phyloP scores from a whole-genome alignment of 1,140 invertebrate species.

The Chymomyza costata region DNA sequence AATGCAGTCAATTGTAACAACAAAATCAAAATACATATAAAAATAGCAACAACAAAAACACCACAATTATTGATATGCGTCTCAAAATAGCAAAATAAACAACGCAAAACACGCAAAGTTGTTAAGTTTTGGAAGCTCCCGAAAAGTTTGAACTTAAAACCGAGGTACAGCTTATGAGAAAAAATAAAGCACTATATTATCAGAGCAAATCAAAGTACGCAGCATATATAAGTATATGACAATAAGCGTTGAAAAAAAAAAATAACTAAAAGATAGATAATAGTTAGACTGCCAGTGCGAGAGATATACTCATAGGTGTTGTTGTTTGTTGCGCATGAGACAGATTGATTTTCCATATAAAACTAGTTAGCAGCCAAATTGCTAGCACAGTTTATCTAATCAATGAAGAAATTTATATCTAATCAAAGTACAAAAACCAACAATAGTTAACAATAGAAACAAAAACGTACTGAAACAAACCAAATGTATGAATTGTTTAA shows the following conservation, averaged over 20 bases:
- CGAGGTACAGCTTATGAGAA: not conserved
- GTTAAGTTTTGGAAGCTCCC: not conserved
- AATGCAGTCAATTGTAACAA: constrained; percentile 41
- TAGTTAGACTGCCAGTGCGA: not conserved
- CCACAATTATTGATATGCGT: too few species aligned
- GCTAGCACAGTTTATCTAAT: constrained; percentile 57
- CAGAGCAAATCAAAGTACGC: constrained; percentile 59
- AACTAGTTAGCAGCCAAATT: constrained; percentile 22
- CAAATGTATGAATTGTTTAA: too few species aligned
- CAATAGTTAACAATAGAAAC: too few species aligned
- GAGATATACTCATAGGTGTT: too few species aligned
- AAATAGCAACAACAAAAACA: constrained; percentile 3
- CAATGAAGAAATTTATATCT: constrained; percentile 71
- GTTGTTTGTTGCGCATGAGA: too few species aligned
- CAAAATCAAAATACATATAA: too few species aligned
- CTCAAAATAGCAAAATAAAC: not conserved
- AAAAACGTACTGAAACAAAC: constrained; percentile 33
- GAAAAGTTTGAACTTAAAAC: constrained; percentile 2
- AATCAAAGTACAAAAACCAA: constrained; percentile 49
- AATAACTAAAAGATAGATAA: constrained; percentile 1
- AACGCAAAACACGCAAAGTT: not conserved
- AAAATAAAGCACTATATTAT: constrained; percentile 49
- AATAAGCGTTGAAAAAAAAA: too few species aligned
- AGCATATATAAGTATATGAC: constrained; percentile 57
- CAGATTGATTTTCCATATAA: constrained; percentile 44